Evolutionary conservation across 1,140 invertebrate species (phyloP), one percentile per base, ranked within the genome.

Genomic region (Leucophenga varia): DNA sequence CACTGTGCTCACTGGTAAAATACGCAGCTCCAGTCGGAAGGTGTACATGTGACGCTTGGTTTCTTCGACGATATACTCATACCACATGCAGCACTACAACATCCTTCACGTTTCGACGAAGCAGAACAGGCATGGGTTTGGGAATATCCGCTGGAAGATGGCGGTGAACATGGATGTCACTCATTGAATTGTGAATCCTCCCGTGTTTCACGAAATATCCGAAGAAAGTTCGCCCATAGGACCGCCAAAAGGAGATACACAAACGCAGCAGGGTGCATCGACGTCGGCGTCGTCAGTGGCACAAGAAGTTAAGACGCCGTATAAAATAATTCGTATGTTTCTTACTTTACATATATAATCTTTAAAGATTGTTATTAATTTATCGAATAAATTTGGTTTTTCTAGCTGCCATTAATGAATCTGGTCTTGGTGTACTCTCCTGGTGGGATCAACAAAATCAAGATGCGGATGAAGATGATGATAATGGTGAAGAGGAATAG

Each of bases 1-100:
- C 77, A 93, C 97, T 79, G 88, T 97, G 41, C 68, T 97, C 9
- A 81, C 89, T 54, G 95, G 95, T 13, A 96, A 93, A 80, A 93
- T 97, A 43, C 86, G 91, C 64, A 89, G 85, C 65, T 95, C 90
- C 68, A 91, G 87, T 61, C 81, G 86, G 93, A 97, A 72, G 95
- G 95, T 34, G 89, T 98, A n/a, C 87, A 95, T 79, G 68, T 74
- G 4, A 74, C 72, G 3, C 76, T 97, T 36, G 93, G 91, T 47
- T 97, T 97, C 77, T 98, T 97, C 76, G 94, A 97, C 79, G 94
- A 97, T 64, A 95, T 98, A 52, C 72, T 95, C 20, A 93, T 98
- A 64, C 91, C 92, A 44, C 84, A 90, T 8, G 85, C 87, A 67
- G 86, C 86, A 16, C 75, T 97, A 4, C 93, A 94, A 77, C 87